Percentiles rank a stretch among this genome's conserved stretches.
Conservation (phyloP, 2,797 vertebrate genomes). For the Enteromius unitaeniatus region DNA sequence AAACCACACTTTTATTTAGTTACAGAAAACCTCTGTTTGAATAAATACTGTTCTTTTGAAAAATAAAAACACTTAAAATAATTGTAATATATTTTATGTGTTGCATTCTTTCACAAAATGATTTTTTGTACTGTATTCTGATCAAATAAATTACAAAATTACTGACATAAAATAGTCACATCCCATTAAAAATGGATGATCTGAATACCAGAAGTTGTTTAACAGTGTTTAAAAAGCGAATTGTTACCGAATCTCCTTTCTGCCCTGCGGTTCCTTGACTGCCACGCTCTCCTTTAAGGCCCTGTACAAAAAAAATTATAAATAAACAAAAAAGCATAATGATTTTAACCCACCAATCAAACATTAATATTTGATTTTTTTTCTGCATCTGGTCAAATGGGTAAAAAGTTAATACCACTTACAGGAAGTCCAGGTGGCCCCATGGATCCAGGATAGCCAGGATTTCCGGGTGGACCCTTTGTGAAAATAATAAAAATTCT, state of each 20-base stretch:
- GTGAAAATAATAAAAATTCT: neutral
- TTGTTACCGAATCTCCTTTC: constrained; percentile 93
- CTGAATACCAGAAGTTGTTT: neutral
- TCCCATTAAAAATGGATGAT: neutral
- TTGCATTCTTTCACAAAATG: neutral
- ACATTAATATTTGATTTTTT: neutral
- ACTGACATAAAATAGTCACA: neutral
- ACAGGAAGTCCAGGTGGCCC: constrained; percentile 91
- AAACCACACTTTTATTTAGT: neutral
- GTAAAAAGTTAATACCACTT: constrained; percentile 67
- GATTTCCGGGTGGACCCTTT: constrained; percentile 88
- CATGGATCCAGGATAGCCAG: constrained; percentile 90
- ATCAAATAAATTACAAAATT: neutral
- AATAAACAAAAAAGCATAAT: neutral
- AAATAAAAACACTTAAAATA: neutral
- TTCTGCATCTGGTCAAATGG: neutral
- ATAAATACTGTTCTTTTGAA: neutral
- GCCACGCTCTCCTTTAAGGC: constrained; percentile 91
- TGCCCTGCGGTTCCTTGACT: constrained; percentile 80
- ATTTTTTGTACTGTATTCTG: neutral
- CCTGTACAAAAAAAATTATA: constrained; percentile 75
- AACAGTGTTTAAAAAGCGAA: neutral
- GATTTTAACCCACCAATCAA: constrained; percentile 41
- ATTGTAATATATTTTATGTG: neutral
- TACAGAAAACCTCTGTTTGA: neutral